Evolutionary conservation across 2,113 vertebrate genomes (phyloP).

Genomic region (Malurus elegans): DNA sequence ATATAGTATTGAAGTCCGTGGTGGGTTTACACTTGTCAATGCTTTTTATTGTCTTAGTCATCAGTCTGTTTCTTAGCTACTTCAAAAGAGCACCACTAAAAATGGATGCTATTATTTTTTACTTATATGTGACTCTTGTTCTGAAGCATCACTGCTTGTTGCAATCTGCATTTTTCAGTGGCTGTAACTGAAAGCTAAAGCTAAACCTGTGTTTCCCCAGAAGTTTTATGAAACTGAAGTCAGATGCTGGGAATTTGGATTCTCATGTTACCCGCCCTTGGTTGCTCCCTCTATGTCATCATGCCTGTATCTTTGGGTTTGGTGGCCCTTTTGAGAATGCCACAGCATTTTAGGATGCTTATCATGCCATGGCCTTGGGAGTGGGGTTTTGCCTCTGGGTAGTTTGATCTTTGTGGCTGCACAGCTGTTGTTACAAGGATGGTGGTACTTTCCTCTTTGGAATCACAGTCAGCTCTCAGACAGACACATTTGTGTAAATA

Average conservation of each 20-base stretch:
- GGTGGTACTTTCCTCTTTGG: not conserved
- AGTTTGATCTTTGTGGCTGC: not conserved
- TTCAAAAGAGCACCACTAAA: conserved; percentile 25
- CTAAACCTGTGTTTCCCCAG: not conserved
- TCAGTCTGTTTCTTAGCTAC: not conserved
- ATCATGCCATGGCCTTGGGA: not conserved
- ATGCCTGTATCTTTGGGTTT: not conserved
- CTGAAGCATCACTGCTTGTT: not conserved
- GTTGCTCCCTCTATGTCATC: not conserved
- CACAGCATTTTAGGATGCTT: not conserved
- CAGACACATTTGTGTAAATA: not conserved
- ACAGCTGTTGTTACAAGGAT: not conserved
- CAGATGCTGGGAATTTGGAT: not conserved
- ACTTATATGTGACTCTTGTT: not conserved
- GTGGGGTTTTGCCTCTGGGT: not conserved
- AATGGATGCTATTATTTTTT: conserved; percentile 13
- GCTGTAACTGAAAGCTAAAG: not conserved
- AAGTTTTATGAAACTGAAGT: not conserved
- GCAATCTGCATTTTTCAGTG: not conserved
- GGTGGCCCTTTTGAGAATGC: not conserved
- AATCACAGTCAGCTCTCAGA: not conserved
- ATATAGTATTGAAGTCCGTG: not conserved
- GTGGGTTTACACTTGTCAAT: not conserved
- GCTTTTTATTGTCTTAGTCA: conserved; percentile 24
- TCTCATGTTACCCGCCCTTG: not conserved